Percentiles rank a stretch among this genome's conserved stretches.
phyloP scores from a whole-genome alignment of 2,797 vertebrate genomes.

The Rallus crepitans region DNA sequence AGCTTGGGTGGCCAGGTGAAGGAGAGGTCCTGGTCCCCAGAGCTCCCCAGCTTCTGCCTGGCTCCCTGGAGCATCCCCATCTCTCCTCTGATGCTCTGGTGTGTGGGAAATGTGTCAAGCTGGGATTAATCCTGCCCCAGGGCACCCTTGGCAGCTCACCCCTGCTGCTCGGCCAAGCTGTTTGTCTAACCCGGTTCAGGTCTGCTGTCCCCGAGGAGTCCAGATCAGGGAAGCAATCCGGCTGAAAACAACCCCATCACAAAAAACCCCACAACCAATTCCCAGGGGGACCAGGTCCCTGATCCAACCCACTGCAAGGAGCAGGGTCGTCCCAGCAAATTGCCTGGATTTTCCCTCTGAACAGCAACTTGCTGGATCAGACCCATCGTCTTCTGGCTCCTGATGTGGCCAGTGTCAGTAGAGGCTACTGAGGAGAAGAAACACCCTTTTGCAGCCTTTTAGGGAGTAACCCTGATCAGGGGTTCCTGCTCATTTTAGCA shows the following conservation, averaged over 20 bases:
- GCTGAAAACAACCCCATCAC: not conserved
- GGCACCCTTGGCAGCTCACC: not conserved
- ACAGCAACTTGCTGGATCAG: not conserved
- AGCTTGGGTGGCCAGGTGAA: not conserved
- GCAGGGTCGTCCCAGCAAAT: not conserved
- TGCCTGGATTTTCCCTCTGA: not conserved
- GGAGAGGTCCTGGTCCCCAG: not conserved
- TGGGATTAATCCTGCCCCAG: not conserved
- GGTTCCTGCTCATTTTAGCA: not conserved
- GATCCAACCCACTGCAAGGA: accelerated
- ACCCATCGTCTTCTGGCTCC: not conserved
- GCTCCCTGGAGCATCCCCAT: not conserved
- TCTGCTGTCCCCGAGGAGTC: not conserved
- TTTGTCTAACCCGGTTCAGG: conserved; percentile 52
- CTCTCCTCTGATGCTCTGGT: not conserved
- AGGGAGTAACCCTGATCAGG: not conserved
- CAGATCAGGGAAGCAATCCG: not conserved
- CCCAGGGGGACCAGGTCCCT: not conserved
- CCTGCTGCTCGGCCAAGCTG: conserved; percentile 35
- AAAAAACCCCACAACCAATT: not conserved
- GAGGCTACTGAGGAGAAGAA: not conserved
- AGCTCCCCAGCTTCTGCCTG: not conserved
- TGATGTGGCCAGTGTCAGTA: not conserved
- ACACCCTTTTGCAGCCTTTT: not conserved
- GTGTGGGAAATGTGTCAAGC: conserved; percentile 30